Evolutionary conservation across 2,888 invertebrate species (phyloP).

Genomic region (Adelognathus sp.): DNA sequence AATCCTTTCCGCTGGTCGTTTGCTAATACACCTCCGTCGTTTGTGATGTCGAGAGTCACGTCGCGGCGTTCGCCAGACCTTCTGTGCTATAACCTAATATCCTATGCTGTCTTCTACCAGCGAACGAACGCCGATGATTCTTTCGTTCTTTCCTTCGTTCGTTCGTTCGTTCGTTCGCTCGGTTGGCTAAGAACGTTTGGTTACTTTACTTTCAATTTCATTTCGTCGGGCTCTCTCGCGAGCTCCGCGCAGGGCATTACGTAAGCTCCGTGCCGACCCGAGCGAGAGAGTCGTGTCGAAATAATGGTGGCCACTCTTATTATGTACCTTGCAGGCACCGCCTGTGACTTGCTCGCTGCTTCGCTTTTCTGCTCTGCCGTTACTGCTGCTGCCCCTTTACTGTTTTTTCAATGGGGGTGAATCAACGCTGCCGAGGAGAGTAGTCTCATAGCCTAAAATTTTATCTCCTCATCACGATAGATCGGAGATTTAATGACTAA

Average conservation of each 20-base stretch:
- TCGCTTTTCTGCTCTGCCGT: constrained; percentile 35
- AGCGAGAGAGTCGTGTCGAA: constrained; percentile 75
- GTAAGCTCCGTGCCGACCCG: constrained; percentile 72
- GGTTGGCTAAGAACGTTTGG: constrained; percentile 67
- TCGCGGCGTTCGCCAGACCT: constrained; percentile 19
- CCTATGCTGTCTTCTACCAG: constrained; percentile 14
- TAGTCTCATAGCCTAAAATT: constrained; percentile 21
- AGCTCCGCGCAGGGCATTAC: constrained; percentile 66
- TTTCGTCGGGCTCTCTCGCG: constrained; percentile 73
- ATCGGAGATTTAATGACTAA: constrained; percentile 3
- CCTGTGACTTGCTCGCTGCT: constrained; percentile 42
- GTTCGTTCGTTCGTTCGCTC: constrained; percentile 49
- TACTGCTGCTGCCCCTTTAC: constrained; percentile 55
- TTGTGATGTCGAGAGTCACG: neutral
- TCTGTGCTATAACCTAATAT: constrained; percentile 25
- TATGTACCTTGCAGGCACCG: constrained; percentile 69
- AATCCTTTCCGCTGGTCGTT: constrained; percentile 27
- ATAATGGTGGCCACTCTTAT: constrained; percentile 79
- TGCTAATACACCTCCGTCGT: neutral
- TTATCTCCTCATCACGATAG: constrained; percentile 11
- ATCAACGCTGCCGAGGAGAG: constrained; percentile 22
- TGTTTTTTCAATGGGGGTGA: constrained; percentile 53
- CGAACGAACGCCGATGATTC: constrained; percentile 56
- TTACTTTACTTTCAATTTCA: constrained; percentile 80
- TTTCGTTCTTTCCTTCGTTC: constrained; percentile 46